Percentiles rank a stretch among this genome's conserved stretches.
These are phyloP conservation scores for Otus sunia DNA, from an alignment of 2,113 vertebrate species.

Conservation along the genomic window DNA sequence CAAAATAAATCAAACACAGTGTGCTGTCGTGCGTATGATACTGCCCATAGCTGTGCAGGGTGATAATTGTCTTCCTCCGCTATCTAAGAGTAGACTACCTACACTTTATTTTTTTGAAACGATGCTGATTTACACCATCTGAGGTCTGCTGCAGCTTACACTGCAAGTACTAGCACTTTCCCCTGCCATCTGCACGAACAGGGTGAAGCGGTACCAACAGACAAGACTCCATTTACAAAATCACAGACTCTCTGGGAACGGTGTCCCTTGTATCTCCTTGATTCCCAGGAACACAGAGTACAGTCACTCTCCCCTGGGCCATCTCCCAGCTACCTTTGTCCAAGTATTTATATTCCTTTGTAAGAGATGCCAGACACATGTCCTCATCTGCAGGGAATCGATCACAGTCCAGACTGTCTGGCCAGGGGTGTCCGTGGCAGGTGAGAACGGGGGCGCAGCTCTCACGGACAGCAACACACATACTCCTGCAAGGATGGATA, in stretches of 20 bases:
- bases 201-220: neutral
- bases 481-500: conserved; percentile 85
- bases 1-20: neutral
- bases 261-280: neutral
- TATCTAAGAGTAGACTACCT: accelerated
- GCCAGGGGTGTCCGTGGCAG: conserved; percentile 85
- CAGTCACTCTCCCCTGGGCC: neutral
- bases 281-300: neutral
- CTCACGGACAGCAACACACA: conserved; percentile 82
- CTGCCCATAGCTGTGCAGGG: neutral
- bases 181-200: neutral
- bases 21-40: neutral
- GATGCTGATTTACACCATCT: neutral
- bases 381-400: conserved; percentile 84
- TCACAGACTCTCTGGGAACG: neutral
- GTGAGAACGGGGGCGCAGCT: conserved; percentile 81
- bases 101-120: neutral
- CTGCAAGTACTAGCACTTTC: neutral
- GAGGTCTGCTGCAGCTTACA: neutral
- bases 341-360: conserved; percentile 69
- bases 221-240: neutral
- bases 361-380: conserved; percentile 78
- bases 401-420: conserved; percentile 79
- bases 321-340: conserved; percentile 76
- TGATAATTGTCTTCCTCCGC: neutral